Conservation (phyloP, 2,888 invertebrate genomes). For the Halictus ligatus region DNA sequence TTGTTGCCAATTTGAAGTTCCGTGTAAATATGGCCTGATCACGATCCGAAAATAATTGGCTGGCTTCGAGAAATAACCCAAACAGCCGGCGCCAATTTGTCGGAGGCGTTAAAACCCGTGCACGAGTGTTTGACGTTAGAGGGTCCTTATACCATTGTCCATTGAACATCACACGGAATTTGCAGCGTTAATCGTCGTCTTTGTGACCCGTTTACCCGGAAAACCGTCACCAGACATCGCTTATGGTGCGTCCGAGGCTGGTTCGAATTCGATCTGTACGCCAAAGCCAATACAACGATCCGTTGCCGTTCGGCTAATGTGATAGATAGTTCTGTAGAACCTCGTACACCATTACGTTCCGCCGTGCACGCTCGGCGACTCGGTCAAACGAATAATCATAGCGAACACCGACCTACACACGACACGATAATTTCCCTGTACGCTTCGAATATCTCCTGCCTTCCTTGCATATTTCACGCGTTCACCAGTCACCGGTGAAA, state of each 20-base stretch:
- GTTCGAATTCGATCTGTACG: slow-evolving; percentile 45
- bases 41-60: neutral
- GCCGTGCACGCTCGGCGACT: slow-evolving; percentile 21
- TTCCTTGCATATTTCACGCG: slow-evolving; percentile 39
- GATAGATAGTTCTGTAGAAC: slow-evolving; percentile 30
- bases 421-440: slow-evolving; percentile 36
- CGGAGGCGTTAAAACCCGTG: neutral
- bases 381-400: slow-evolving; percentile 47
- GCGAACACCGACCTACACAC: slow-evolving; percentile 38
- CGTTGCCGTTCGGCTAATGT: slow-evolving; percentile 42
- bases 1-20: too few relatives aligned
- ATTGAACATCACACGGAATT: neutral
- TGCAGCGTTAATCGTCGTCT: slow-evolving; percentile 4
- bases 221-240: slow-evolving; percentile 47
- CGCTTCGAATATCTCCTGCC: slow-evolving; percentile 30
- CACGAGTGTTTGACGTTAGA: neutral
- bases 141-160: neutral
- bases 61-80: neutral
- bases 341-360: slow-evolving; percentile 24
- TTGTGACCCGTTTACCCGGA: slow-evolving; percentile 44
- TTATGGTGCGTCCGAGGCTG: slow-evolving; percentile 34
- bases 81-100: neutral
- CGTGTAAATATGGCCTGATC: neutral
- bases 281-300: slow-evolving; percentile 33
- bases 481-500: neutral